These are phyloP conservation scores for Sitta europaea DNA, from an alignment of 2,113 vertebrate species.

Conservation along the genomic window DNA sequence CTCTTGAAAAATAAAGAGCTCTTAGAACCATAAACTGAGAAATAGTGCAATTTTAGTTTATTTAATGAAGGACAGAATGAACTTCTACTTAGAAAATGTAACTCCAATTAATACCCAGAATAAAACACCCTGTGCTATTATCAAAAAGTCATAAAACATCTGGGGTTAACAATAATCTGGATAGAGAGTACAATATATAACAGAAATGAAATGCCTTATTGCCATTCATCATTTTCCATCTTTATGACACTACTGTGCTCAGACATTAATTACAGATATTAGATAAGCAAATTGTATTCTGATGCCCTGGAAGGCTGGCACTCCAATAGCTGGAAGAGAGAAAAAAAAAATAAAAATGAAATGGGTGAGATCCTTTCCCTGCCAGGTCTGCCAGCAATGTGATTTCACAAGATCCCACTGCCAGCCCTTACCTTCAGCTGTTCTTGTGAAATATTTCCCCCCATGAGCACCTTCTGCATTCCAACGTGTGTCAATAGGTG, in stretches of 20 bases:
- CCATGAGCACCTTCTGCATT: neutral
- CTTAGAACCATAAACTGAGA: neutral
- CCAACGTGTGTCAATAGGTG: neutral
- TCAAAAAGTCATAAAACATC: constrained; percentile 26
- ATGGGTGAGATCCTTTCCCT: neutral
- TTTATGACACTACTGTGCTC: neutral
- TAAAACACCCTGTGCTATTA: neutral
- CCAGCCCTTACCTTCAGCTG: constrained; percentile 7
- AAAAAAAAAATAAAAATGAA: neutral
- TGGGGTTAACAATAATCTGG: constrained; percentile 16
- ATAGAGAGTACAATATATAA: neutral
- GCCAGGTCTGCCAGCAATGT: neutral
- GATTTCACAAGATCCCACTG: neutral
- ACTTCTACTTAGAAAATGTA: neutral
- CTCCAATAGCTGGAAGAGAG: neutral
- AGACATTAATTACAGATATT: constrained; percentile 15
- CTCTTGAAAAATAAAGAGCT: neutral
- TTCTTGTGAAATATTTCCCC: neutral
- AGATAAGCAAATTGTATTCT: constrained; percentile 12
- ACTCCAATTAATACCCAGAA: neutral
- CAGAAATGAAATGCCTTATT: neutral
- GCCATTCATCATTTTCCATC: neutral
- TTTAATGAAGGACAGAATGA: neutral
- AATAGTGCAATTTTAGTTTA: neutral
- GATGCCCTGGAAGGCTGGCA: neutral